Percentiles rank a stretch among this genome's conserved stretches.
phyloP scores from a whole-genome alignment of 2,797 vertebrate genomes.

The Anisognathus igniventris region DNA sequence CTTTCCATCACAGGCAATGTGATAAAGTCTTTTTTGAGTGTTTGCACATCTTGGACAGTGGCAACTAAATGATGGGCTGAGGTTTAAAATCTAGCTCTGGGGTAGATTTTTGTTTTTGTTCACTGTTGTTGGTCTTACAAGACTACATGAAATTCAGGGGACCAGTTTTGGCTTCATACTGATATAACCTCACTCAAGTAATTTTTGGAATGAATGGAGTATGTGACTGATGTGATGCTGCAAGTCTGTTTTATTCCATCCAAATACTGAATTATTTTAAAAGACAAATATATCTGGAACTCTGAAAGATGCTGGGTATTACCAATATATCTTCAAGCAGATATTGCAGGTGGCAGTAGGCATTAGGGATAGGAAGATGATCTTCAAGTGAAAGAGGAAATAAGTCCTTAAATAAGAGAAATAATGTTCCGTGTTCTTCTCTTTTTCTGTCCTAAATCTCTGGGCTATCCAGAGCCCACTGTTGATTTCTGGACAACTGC shows the following conservation, averaged over 20 bases:
- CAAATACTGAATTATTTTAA: not conserved
- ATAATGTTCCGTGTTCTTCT: not conserved
- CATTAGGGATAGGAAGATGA: not conserved
- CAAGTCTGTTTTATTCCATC: not conserved
- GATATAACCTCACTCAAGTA: not conserved
- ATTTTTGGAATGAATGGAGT: not conserved
- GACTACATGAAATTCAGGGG: not conserved
- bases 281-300: not conserved
- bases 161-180: not conserved
- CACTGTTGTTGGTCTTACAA: not conserved
- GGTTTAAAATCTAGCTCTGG: not conserved
- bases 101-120: not conserved
- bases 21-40: not conserved
- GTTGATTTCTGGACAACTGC: not conserved
- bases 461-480: not conserved
- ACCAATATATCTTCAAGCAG: not conserved
- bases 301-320: not conserved
- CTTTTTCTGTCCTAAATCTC: not conserved
- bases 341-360: not conserved
- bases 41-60: not conserved
- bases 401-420: not conserved
- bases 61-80: not conserved
- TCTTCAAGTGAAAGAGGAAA: not conserved
- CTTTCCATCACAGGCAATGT: not conserved
- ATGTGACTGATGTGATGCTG: not conserved